These are phyloP conservation scores for Sycon ciliatum DNA, from an alignment of 37 sponge, comb jelly and placozoan species.

Conservation along the genomic window DNA sequence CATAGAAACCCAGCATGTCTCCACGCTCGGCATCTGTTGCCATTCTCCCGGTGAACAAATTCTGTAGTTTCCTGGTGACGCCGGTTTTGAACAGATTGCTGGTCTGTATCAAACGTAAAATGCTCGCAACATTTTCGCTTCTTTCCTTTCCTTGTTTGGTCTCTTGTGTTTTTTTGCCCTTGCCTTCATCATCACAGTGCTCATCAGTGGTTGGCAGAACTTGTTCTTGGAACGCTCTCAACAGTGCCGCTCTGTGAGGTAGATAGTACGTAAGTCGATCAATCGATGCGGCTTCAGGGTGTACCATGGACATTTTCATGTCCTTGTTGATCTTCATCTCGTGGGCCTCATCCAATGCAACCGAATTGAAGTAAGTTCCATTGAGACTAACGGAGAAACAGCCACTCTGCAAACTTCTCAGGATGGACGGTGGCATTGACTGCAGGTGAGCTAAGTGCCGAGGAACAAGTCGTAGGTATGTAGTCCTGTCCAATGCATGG, in stretches of 20 bases:
- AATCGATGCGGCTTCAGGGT: conserved; percentile 19
- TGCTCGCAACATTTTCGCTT: too few relatives aligned
- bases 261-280: too few relatives aligned
- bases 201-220: too few relatives aligned
- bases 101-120: too few relatives aligned
- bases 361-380: conserved; percentile 17
- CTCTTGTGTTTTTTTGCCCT: too few relatives aligned
- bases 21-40: neutral
- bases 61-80: conserved; percentile 20
- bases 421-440: neutral
- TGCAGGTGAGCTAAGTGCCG: conserved; percentile 13
- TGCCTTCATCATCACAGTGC: too few relatives aligned
- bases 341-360: conserved; percentile 38
- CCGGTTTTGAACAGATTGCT: too few relatives aligned
- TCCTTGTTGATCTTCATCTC: conserved; percentile 35
- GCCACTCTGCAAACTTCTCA: neutral
- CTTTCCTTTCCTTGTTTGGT: too few relatives aligned
- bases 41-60: conserved; percentile 11
- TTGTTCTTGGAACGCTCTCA: too few relatives aligned
- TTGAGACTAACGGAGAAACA: conserved; percentile 21
- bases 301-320: conserved; percentile 10
- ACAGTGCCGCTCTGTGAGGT: too few relatives aligned
- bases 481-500: conserved; percentile 23
- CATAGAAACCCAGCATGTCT: conserved; percentile 5
- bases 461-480: conserved; percentile 15